phyloP scores from a whole-genome alignment of 2,888 invertebrate genomes.

The Teleiodes luculella region DNA sequence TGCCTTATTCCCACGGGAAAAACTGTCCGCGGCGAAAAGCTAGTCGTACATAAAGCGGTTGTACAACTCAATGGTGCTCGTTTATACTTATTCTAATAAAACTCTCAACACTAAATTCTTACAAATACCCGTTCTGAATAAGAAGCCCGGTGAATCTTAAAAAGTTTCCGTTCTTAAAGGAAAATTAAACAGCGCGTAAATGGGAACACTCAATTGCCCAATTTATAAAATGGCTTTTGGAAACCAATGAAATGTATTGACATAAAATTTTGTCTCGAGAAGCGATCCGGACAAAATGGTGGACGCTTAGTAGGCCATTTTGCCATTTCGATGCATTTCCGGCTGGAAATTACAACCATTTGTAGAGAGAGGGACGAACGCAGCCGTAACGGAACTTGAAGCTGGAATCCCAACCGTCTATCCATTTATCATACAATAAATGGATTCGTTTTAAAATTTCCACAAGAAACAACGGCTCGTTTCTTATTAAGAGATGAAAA shows the following conservation, averaged over 20 bases:
- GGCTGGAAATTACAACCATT: conserved; percentile 72
- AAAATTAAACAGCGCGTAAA: neutral
- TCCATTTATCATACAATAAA: conserved; percentile 32
- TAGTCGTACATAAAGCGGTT: too few relatives aligned
- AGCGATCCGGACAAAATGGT: conserved; percentile 66
- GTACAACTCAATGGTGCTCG: too few relatives aligned
- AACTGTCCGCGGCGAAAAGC: too few relatives aligned
- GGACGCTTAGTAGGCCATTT: conserved; percentile 70
- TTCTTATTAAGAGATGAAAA: too few relatives aligned
- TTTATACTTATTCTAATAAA: too few relatives aligned
- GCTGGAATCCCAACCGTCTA: conserved; percentile 30
- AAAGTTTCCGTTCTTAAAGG: neutral
- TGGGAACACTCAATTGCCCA: neutral
- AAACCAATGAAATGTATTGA: conserved; percentile 38
- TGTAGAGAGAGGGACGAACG: conserved; percentile 61
- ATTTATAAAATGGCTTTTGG: conserved; percentile 2
- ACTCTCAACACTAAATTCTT: too few relatives aligned
- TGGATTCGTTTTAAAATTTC: neutral
- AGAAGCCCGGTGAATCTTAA: too few relatives aligned
- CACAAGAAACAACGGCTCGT: too few relatives aligned
- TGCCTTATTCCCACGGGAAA: too few relatives aligned
- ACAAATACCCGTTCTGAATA: too few relatives aligned
- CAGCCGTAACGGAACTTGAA: conserved; percentile 47
- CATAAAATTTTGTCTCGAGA: conserved; percentile 59
- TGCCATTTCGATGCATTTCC: conserved; percentile 74